These are phyloP conservation scores for Tympanoctomys barrerae DNA, from an alignment of 2,797 vertebrate genomes.

Conservation along the genomic window DNA sequence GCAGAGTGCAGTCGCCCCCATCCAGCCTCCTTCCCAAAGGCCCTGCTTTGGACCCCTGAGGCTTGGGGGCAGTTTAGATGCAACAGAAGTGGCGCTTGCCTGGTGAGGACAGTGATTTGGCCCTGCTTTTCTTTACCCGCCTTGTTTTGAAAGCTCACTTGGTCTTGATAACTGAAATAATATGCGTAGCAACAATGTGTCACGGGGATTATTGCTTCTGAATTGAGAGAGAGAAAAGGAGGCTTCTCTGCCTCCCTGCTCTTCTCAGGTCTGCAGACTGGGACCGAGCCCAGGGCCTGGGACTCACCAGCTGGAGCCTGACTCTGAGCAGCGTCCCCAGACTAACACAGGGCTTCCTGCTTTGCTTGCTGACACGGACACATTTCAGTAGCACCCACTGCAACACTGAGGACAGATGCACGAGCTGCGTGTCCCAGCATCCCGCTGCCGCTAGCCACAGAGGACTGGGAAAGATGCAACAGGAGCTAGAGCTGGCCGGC, in stretches of 20 bases:
- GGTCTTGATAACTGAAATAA: constrained; percentile 24
- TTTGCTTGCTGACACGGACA: neutral
- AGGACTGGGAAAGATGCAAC: neutral
- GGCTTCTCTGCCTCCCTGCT: neutral
- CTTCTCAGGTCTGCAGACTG: neutral
- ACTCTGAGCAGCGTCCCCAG: neutral
- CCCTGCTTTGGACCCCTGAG: neutral
- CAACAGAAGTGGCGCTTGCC: neutral
- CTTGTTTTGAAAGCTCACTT: constrained; percentile 55
- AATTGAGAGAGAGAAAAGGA: constrained; percentile 2
- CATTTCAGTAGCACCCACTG: neutral
- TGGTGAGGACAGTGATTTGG: constrained; percentile 12
- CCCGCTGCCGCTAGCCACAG: neutral
- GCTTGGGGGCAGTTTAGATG: neutral
- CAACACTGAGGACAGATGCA: neutral
- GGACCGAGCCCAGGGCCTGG: neutral
- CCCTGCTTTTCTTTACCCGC: neutral
- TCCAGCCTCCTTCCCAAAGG: neutral
- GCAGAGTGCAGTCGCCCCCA: neutral
- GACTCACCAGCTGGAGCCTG: neutral
- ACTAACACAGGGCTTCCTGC: neutral
- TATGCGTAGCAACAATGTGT: neutral
- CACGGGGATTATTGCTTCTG: neutral
- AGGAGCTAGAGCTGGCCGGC: neutral
- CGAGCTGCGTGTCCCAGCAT: neutral